Percentiles rank a stretch among this genome's conserved stretches.
Evolutionary conservation across 2,797 vertebrate species (phyloP).

Genomic region (Lateolabrax maculatus): DNA sequence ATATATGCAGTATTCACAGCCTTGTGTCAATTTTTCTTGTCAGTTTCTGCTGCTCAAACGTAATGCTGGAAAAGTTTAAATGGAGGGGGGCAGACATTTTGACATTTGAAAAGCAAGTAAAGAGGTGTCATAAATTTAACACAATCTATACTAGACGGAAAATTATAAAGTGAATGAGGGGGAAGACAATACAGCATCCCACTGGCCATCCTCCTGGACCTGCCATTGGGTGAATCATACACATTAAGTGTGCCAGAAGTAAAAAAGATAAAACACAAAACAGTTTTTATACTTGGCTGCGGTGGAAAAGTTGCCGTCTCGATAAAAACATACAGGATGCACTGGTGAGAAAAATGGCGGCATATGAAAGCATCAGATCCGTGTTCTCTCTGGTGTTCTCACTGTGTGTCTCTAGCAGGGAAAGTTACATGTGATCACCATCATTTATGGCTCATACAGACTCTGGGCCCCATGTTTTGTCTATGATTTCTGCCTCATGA

Average conservation of each 20-base stretch:
- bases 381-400: slow-evolving; percentile 7
- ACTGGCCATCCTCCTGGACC: background rate
- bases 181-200: background rate
- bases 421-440: slow-evolving; percentile 27
- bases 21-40: background rate
- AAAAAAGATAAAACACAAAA: no score
- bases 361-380: background rate
- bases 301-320: background rate
- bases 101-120: background rate
- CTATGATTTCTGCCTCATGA: slow-evolving; percentile 42
- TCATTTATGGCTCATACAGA: slow-evolving; percentile 57
- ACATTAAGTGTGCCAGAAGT: no score
- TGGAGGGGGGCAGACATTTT: background rate
- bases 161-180: no score
- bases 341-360: no score
- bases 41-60: background rate
- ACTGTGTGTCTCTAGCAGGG: slow-evolving; percentile 25
- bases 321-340: background rate
- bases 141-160: no score
- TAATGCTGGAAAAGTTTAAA: background rate
- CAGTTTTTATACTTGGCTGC: no score
- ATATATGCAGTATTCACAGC: background rate
- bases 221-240: no score
- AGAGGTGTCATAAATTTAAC: background rate
- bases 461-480: slow-evolving; percentile 43